Evolutionary conservation across 2,888 invertebrate genomes (phyloP), one percentile per base, ranked within the genome.

Genomic region (Nezara viridula): DNA sequence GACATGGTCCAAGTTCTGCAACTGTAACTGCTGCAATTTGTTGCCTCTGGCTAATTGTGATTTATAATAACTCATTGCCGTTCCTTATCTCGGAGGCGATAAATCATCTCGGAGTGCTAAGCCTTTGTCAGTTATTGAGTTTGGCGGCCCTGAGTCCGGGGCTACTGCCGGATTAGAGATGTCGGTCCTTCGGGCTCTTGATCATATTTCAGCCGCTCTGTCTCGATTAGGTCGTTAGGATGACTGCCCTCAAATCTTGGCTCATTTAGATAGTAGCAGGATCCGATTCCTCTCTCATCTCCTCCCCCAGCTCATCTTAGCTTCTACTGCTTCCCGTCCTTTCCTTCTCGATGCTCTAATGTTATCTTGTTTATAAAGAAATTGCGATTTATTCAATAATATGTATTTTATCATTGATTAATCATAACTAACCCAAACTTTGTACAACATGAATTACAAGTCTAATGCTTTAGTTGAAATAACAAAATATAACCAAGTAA

Each of bases 41-140:
- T 73, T 73, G 32, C 37, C 66, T 5, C 37, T 37, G 66, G 19
- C 66, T 73, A 73, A 73, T 73, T 73, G 66, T 37, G 66, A 73
- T 73, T 73, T 73, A 73, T 73, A 73, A 73, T 73, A 73, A 73
- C 66, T 73, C 66, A 73, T 73, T 73, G 32, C 66, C 66, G 0
- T 73, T 73, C 66, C 66, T 73, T 73, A 73, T 73, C 66, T 73
- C 32, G 32, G 66, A 0, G 37, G 37, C 37, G 66, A 73, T 73
- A 73, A 73, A 73, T 73, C 66, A 73, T 73, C 0, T 7, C 0
- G 27, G 27, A 14, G 37, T 60, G 27, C 21, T 73, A 73, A 73
- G 66, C 66, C 66, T 73, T 73, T 73, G 66, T 73, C 66, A 73
- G 66, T 73, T 73, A 73, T 73, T 73, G 66, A 73, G 66, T 73